Percentiles rank a stretch among this genome's conserved stretches.
phyloP scores from a whole-genome alignment of 2,888 invertebrate species.

The Melanostoma mellinum region DNA sequence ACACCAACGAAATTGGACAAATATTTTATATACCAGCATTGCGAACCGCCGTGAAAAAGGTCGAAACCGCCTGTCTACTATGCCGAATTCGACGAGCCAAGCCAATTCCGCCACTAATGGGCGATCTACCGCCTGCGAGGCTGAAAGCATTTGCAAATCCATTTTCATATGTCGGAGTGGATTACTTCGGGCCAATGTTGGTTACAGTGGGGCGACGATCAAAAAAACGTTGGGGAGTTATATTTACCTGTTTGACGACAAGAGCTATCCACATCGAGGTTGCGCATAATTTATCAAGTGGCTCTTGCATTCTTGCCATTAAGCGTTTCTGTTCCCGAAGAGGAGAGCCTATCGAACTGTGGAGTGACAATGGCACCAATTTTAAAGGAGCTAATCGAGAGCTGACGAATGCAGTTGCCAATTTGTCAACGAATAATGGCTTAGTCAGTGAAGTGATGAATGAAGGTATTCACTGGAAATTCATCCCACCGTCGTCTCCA shows the following conservation, averaged over 20 bases:
- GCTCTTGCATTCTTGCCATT: slow-evolving; percentile 53
- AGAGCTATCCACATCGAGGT: slow-evolving; percentile 43
- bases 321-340: slow-evolving; percentile 51
- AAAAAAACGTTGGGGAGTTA: slow-evolving; percentile 42
- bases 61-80: too few relatives aligned
- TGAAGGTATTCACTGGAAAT: slow-evolving; percentile 2
- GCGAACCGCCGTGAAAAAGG: too few relatives aligned
- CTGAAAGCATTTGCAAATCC: slow-evolving; percentile 16
- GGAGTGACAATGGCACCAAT: slow-evolving; percentile 57
- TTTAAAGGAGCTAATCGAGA: slow-evolving; percentile 48
- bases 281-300: slow-evolving; percentile 39
- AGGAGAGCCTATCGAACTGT: slow-evolving; percentile 34
- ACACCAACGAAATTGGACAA: too few relatives aligned
- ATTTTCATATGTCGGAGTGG: slow-evolving; percentile 52
- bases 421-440: neutral
- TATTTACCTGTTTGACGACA: slow-evolving; percentile 55
- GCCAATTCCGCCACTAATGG: slow-evolving; percentile 40
- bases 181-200: slow-evolving; percentile 62
- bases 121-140: slow-evolving; percentile 17
- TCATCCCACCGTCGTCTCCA: slow-evolving; percentile 35
- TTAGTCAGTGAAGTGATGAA: neutral
- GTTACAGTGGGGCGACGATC: slow-evolving; percentile 42
- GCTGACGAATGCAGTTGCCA: neutral
- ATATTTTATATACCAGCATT: too few relatives aligned
- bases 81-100: too few relatives aligned